Conservation (phyloP, 2,113 vertebrate genomes). For the Tiliqua scincoides region DNA sequence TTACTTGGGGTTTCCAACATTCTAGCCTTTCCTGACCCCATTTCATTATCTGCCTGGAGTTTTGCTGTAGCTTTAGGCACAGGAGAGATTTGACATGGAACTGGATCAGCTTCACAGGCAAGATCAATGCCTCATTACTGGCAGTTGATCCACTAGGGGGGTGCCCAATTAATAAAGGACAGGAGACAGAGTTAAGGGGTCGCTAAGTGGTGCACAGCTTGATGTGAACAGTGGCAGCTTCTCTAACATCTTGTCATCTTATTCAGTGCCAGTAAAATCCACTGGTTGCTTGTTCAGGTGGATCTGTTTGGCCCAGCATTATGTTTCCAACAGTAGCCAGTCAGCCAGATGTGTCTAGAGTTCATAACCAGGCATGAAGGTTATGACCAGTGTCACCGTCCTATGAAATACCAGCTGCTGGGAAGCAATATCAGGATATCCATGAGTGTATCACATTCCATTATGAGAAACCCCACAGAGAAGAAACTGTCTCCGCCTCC, state of each 20-base stretch:
- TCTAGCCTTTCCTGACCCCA: background rate
- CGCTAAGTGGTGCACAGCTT: conserved; percentile 47
- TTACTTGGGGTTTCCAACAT: background rate
- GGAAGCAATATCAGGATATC: too few relatives aligned
- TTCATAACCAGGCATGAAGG: too few relatives aligned
- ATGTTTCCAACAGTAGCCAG: too few relatives aligned
- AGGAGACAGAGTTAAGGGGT: conserved; percentile 69
- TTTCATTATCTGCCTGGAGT: background rate
- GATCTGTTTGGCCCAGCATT: background rate
- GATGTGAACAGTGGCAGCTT: conserved; percentile 29
- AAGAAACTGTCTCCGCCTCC: too few relatives aligned
- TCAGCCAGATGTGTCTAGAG: background rate
- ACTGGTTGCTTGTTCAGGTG: background rate
- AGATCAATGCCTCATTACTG: conserved; percentile 51
- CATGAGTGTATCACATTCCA: too few relatives aligned
- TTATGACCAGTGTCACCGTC: too few relatives aligned
- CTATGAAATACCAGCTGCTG: too few relatives aligned
- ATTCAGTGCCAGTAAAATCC: conserved; percentile 19
- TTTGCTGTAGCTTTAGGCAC: conserved; percentile 3
- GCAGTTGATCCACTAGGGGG: conserved; percentile 21
- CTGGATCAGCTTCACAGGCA: conserved; percentile 60
- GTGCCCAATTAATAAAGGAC: conserved; percentile 70
- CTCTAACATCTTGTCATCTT: conserved; percentile 53
- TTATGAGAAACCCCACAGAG: too few relatives aligned
- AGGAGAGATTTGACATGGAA: conserved; percentile 47